These are phyloP conservation scores for Lordiphosa collinella DNA, from an alignment of 1,140 invertebrate species.

Conservation along the genomic window DNA sequence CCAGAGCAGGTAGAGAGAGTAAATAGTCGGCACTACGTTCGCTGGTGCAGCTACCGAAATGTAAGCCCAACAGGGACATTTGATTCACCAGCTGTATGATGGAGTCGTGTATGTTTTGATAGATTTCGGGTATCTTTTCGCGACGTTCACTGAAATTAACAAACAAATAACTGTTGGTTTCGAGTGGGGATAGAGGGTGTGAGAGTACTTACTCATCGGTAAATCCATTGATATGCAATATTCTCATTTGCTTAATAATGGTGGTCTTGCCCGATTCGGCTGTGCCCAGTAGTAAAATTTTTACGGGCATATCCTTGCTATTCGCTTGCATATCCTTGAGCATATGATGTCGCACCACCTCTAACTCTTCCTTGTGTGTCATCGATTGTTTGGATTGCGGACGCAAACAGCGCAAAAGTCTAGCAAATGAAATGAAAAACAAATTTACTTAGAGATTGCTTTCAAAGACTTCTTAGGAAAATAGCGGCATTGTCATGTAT, in stretches of 20 bases:
- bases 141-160: conserved; percentile 81
- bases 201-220: conserved; percentile 83
- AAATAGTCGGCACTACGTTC: conserved; percentile 82
- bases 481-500: conserved; percentile 12
- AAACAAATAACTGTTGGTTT: not conserved
- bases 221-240: conserved; percentile 87
- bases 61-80: conserved; percentile 81
- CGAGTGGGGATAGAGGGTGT: too few relatives aligned
- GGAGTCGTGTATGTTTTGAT: conserved; percentile 85
- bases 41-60: conserved; percentile 80
- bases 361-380: conserved; percentile 41
- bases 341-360: conserved; percentile 45
- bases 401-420: conserved; percentile 75
- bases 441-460: conserved; percentile 51
- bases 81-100: conserved; percentile 83
- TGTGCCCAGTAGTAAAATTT: conserved; percentile 85
- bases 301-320: conserved; percentile 81
- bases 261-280: conserved; percentile 89
- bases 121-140: conserved; percentile 83
- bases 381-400: conserved; percentile 25
- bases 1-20: conserved; percentile 80
- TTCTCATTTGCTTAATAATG: conserved; percentile 92
- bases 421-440: conserved; percentile 37
- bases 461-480: conserved; percentile 60
- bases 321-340: conserved; percentile 54